These are phyloP conservation scores for Linyphia triangularis DNA, from an alignment of 2,888 invertebrate species.

Conservation along the genomic window DNA sequence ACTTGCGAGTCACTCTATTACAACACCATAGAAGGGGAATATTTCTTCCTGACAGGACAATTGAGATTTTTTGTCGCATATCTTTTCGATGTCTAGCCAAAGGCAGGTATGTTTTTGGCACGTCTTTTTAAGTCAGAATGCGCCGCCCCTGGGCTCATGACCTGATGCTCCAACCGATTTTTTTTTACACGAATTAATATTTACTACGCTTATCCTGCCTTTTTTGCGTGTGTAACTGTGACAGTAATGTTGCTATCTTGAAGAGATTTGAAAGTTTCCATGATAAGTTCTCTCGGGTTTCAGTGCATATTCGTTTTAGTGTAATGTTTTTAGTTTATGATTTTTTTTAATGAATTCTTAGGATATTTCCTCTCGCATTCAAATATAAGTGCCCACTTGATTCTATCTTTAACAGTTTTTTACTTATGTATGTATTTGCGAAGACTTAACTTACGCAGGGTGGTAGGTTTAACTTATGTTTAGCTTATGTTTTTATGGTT, in stretches of 20 bases:
- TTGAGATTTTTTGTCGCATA: neutral
- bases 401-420: too few species aligned
- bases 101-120: neutral
- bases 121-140: neutral
- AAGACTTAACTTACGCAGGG: too few species aligned
- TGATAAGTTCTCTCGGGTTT: neutral
- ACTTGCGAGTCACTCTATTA: neutral
- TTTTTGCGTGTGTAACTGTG: neutral
- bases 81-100: neutral
- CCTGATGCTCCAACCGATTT: neutral
- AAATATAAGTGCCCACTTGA: too few species aligned
- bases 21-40: neutral
- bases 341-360: too few species aligned
- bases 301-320: too few species aligned
- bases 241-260: neutral
- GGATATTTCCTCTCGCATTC: too few species aligned
- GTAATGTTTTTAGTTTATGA: too few species aligned
- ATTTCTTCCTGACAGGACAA: neutral
- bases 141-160: neutral
- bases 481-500: too few species aligned
- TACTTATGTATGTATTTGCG: too few species aligned
- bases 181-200: too few species aligned
- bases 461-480: too few species aligned
- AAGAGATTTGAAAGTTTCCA: neutral
- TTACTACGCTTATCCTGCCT: neutral